Percentiles rank a stretch among this genome's conserved stretches.
These are phyloP conservation scores for Oxytorus armatus DNA, from an alignment of 2,888 invertebrate species.

Conservation along the genomic window DNA sequence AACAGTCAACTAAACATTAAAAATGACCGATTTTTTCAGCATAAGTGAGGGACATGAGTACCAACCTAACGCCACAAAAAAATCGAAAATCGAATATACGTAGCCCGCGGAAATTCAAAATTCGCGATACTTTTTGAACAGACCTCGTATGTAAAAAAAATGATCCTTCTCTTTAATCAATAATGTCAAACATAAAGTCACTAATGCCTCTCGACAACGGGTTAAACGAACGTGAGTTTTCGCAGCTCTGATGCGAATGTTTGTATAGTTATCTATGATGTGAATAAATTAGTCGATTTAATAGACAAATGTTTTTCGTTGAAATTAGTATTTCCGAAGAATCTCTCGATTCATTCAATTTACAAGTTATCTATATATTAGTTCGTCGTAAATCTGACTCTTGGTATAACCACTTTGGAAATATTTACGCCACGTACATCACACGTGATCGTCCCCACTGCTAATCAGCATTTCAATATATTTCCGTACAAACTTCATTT, in stretches of 20 bases:
- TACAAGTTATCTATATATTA: not conserved
- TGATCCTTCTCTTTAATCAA: not conserved
- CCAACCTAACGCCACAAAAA: no score
- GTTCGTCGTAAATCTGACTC: not conserved
- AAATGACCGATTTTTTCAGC: no score
- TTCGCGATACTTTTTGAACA: no score
- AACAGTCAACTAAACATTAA: no score
- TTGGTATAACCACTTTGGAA: not conserved
- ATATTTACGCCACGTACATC: not conserved
- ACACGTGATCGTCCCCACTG: no score
- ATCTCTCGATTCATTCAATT: conserved; percentile 11
- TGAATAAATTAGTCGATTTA: conserved; percentile 7
- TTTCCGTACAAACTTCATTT: no score
- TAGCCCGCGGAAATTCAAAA: no score
- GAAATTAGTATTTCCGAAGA: conserved; percentile 4
- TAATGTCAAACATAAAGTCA: not conserved
- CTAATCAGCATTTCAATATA: no score
- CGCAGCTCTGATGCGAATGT: conserved; percentile 5
- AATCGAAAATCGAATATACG: no score
- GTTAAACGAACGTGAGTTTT: not conserved
- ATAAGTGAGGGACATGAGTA: no score
- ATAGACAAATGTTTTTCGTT: conserved; percentile 17
- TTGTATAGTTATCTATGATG: not conserved
- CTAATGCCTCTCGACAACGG: conserved; percentile 17
- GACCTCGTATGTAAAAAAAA: no score